Evolutionary conservation across 2,113 vertebrate genomes (phyloP).

Genomic region (Zosterops lateralis): DNA sequence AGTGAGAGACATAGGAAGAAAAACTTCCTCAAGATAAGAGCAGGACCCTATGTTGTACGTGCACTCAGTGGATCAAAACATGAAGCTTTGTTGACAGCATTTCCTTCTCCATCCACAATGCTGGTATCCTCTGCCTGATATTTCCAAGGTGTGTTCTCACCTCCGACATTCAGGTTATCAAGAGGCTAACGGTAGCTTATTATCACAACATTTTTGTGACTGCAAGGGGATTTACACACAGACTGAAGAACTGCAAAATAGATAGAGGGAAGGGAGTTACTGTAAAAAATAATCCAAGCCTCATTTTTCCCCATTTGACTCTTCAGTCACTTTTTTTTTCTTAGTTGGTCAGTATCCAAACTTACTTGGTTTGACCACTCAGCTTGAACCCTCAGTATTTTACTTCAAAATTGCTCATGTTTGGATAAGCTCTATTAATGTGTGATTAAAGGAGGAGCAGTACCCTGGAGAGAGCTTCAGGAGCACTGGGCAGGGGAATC

Average conservation of each 20-base stretch:
- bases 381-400: neutral
- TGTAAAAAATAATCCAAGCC: neutral
- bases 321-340: neutral
- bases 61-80: neutral
- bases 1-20: slow-evolving; percentile 2
- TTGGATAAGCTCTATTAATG: neutral
- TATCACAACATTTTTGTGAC: neutral
- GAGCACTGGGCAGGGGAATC: accelerated
- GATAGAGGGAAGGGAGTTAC: neutral
- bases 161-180: neutral
- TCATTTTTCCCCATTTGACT: neutral
- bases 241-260: neutral
- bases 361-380: neutral
- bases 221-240: neutral
- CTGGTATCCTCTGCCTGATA: neutral
- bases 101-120: accelerated
- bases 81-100: neutral
- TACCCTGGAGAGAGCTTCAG: neutral
- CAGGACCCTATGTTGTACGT: accelerated
- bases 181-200: neutral
- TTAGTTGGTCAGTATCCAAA: neutral
- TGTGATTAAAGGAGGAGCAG: neutral
- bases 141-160: neutral
- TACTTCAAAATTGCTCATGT: neutral
- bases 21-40: neutral